Evolutionary conservation across 2,113 vertebrate species (phyloP).

Genomic region (Otolemur garnettii): DNA sequence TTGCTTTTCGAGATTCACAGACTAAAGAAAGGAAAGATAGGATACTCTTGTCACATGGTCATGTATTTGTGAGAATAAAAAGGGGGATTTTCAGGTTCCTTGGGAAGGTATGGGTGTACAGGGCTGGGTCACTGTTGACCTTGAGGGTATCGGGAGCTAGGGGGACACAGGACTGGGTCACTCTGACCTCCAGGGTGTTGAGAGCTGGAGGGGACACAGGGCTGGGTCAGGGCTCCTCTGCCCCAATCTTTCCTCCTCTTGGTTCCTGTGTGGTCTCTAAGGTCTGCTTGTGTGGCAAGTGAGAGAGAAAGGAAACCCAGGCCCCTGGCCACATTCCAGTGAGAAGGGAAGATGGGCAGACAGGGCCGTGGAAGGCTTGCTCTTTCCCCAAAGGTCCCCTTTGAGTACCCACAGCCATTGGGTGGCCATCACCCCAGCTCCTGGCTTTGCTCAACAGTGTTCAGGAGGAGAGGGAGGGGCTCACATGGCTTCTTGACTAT

Average conservation of each 20-base stretch:
- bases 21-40: background rate
- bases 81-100: background rate
- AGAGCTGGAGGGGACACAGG: no score
- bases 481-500: no score
- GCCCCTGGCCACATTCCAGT: background rate
- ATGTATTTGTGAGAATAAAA: rapidly evolving
- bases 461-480: no score
- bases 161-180: no score
- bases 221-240: background rate
- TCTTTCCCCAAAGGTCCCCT: no score
- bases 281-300: background rate
- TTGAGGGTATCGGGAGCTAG: no score
- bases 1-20: background rate
- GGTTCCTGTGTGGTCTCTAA: background rate
- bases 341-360: no score
- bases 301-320: background rate
- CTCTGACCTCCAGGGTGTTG: no score
- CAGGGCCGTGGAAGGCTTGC: background rate
- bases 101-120: background rate
- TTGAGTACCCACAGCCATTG: no score
- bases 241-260: background rate
- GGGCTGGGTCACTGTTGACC: no score
- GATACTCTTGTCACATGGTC: background rate
- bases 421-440: background rate
- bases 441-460: no score